Evolutionary conservation across 2,113 vertebrate genomes (phyloP), one percentile per base, ranked within the genome.

Genomic region (Nothocercus julius): DNA sequence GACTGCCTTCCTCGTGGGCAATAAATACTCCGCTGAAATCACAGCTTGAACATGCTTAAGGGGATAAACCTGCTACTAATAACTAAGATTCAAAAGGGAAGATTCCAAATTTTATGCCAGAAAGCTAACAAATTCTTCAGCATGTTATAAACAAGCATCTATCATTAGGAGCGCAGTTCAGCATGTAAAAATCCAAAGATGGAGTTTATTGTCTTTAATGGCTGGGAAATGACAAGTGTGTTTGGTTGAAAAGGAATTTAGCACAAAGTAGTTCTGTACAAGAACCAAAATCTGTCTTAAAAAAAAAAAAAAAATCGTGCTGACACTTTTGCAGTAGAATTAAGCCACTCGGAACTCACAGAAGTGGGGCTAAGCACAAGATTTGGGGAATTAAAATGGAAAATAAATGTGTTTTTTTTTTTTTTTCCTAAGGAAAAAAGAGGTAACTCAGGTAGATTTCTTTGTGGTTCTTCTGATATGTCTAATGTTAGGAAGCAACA

Each of bases 311-410:
- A 53, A 87, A 77, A 94, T 88, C 96, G 86, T 94, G 91, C 91
- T 96, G 97, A 97, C 93, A 91, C 92, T 92, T 97, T 97, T 94
- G 96, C 94, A 96, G 95, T 38, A 92, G 94, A 97, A 97, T 93
- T 97, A 97, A 97, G 95, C 93, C 11, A 82, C 25, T 78, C 93
- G 95, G 90, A 97, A 96, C 95, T 97, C 88, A 94, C 70, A 80
- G 56, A 90, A 92, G 90, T 56, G 91, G 92, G 93, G 95, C 95
- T 97, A 94, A 98, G 96, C 95, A 94, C 91, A 96, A 88, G 79
- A 96, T 97, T 82, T 96, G 81, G 87, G 94, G 74, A 95, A 90
- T 93, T 78, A 42, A 85, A 5, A 61, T 4, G 76, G 89, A 95
- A 97, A 85, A 93, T 58, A 94, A 92, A 76, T 87, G 74, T 82